Conservation (phyloP, 2,113 vertebrate species). For the Redunca redunca region DNA sequence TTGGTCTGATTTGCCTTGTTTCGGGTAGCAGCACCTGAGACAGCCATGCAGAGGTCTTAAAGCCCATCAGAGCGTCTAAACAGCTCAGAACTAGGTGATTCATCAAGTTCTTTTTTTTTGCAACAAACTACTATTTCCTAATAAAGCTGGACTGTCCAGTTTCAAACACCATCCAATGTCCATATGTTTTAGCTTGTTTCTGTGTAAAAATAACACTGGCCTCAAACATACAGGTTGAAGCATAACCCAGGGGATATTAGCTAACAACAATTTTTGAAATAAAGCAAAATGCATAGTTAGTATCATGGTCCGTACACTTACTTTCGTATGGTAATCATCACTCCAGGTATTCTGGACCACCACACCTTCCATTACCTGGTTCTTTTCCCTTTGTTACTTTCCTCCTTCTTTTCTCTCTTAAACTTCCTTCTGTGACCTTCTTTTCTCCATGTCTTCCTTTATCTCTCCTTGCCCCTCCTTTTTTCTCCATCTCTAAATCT, state of each 20-base stretch:
- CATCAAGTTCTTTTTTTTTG: background rate
- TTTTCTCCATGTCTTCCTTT: background rate
- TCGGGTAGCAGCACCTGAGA: background rate
- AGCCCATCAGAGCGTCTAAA: background rate
- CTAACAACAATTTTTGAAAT: background rate
- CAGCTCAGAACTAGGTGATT: background rate
- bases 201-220: background rate
- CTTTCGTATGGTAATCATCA: background rate
- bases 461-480: background rate
- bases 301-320: background rate
- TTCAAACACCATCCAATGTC: background rate
- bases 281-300: background rate
- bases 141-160: background rate
- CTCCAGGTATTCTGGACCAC: background rate
- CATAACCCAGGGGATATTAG: background rate
- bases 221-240: background rate
- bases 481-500: background rate
- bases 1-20: background rate
- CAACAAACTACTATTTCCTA: background rate
- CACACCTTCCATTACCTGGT: background rate
- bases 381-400: background rate
- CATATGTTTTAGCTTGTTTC: background rate
- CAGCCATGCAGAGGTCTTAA: background rate
- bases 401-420: background rate
- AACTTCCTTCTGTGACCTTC: background rate